These are phyloP conservation scores for Hepsetus odoe DNA, from an alignment of 2,113 vertebrate species.

Conservation along the genomic window DNA sequence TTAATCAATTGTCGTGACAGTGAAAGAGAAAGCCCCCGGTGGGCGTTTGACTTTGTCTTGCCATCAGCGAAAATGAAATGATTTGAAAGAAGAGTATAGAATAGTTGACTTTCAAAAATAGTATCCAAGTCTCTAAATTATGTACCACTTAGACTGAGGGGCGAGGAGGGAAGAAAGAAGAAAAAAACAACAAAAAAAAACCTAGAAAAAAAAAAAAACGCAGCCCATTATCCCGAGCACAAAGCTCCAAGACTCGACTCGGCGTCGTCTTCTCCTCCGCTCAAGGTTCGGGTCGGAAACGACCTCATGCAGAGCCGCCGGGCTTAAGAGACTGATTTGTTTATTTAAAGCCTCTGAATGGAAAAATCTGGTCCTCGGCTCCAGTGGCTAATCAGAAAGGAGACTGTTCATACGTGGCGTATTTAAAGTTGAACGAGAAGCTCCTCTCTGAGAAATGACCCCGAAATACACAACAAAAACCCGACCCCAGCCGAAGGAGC, in stretches of 20 bases:
- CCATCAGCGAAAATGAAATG: conserved; percentile 72
- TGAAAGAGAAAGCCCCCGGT: conserved; percentile 62
- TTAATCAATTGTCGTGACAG: conserved; percentile 74
- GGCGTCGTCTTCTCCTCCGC: not conserved
- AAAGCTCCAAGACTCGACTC: conserved; percentile 19
- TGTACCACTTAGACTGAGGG: conserved; percentile 42
- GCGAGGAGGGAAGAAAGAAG: not conserved
- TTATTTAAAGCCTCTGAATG: not conserved
- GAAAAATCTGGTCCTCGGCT: too few species aligned
- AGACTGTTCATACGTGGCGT: too few species aligned
- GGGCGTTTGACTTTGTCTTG: conserved; percentile 71
- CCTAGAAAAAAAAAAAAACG: not conserved
- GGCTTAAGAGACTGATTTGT: not conserved
- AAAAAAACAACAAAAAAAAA: not conserved
- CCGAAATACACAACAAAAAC: too few species aligned
- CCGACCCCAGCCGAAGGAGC: too few species aligned
- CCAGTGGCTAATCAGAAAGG: too few species aligned
- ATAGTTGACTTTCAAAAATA: conserved; percentile 58
- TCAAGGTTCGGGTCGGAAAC: conserved; percentile 14
- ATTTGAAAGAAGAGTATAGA: conserved; percentile 63
- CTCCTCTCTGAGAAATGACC: too few species aligned
- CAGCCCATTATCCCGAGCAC: conserved; percentile 43
- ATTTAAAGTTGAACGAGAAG: too few species aligned
- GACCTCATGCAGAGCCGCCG: not conserved
- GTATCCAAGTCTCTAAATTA: conserved; percentile 56